These are phyloP conservation scores for Drosophila micromelanica DNA, from an alignment of 1,140 invertebrate species.

Conservation along the genomic window DNA sequence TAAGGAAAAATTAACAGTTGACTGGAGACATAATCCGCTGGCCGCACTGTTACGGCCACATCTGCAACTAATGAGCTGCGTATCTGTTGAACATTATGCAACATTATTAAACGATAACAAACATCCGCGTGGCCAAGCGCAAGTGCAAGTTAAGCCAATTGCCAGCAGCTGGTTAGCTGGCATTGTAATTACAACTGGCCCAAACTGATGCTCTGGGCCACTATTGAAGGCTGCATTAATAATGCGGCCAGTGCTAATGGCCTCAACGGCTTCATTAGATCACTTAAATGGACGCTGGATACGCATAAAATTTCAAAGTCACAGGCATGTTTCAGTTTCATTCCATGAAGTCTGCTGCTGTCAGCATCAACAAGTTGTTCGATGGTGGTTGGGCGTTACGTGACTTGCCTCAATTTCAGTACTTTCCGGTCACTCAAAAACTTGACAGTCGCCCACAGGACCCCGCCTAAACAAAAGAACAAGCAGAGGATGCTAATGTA, in stretches of 20 bases:
- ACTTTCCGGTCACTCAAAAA: slow-evolving; percentile 28
- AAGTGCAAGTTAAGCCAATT: slow-evolving; percentile 19
- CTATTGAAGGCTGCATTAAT: slow-evolving; percentile 24
- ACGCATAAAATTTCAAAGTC: slow-evolving; percentile 21
- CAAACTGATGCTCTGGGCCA: background rate
- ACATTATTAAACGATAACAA: slow-evolving; percentile 42
- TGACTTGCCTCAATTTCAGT: slow-evolving; percentile 45
- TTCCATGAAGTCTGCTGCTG: slow-evolving; percentile 15
- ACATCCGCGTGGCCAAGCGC: background rate
- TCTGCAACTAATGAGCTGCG: slow-evolving; percentile 37
- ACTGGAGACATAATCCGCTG: slow-evolving; percentile 18
- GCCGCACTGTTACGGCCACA: slow-evolving; percentile 6
- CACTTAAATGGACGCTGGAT: slow-evolving; percentile 41
- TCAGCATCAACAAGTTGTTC: slow-evolving; percentile 46
- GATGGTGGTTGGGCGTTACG: slow-evolving; percentile 29
- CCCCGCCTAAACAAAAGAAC: too few relatives aligned
- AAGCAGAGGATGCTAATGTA: slow-evolving; percentile 32
- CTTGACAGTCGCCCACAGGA: slow-evolving; percentile 3
- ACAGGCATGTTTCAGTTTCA: slow-evolving; percentile 15
- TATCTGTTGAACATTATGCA: slow-evolving; percentile 24
- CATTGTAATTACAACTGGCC: slow-evolving; percentile 39
- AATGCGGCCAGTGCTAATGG: slow-evolving; percentile 24
- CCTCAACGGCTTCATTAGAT: slow-evolving; percentile 37
- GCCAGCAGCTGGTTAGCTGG: slow-evolving; percentile 21
- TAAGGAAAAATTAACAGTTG: slow-evolving; percentile 9